Evolutionary conservation across 2,888 invertebrate genomes (phyloP).

Genomic region (Timema podura): DNA sequence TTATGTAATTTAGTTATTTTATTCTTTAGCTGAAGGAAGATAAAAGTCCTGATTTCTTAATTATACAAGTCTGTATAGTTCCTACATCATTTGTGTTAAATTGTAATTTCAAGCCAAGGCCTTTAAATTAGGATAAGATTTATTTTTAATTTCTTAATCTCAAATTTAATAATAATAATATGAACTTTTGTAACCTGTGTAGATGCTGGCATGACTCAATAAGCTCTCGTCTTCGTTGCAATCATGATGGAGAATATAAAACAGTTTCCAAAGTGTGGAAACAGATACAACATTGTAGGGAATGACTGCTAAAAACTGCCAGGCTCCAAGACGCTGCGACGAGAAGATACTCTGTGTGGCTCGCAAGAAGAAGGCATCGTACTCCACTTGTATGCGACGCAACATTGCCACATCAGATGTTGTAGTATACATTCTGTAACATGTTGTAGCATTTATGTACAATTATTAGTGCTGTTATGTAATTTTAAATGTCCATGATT

Average conservation of each 20-base stretch:
- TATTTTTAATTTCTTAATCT: too few species aligned
- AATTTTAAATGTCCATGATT: too few species aligned
- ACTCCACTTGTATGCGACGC: conserved; percentile 62
- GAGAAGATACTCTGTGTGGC: conserved; percentile 66
- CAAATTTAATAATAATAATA: too few species aligned
- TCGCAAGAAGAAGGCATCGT: conserved; percentile 66
- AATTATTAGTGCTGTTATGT: too few species aligned
- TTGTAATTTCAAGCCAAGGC: too few species aligned
- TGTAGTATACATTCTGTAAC: conserved; percentile 40
- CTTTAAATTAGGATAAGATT: too few species aligned
- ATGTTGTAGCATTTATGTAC: too few species aligned
- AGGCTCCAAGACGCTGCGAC: conserved; percentile 67
- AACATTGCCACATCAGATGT: conserved; percentile 49
- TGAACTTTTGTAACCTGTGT: conserved; percentile 2
- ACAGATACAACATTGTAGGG: conserved; percentile 61
- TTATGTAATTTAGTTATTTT: too few species aligned
- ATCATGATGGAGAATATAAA: conserved; percentile 59
- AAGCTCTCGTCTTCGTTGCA: conserved; percentile 41
- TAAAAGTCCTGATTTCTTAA: too few species aligned
- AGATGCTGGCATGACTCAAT: background rate
- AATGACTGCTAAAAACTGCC: conserved; percentile 76
- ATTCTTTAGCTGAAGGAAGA: too few species aligned
- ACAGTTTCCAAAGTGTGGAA: conserved; percentile 61
- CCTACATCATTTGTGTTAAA: too few species aligned
- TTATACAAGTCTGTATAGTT: too few species aligned